Conservation (phyloP, 1,140 invertebrate species). For the Adoxophyes honmai region DNA sequence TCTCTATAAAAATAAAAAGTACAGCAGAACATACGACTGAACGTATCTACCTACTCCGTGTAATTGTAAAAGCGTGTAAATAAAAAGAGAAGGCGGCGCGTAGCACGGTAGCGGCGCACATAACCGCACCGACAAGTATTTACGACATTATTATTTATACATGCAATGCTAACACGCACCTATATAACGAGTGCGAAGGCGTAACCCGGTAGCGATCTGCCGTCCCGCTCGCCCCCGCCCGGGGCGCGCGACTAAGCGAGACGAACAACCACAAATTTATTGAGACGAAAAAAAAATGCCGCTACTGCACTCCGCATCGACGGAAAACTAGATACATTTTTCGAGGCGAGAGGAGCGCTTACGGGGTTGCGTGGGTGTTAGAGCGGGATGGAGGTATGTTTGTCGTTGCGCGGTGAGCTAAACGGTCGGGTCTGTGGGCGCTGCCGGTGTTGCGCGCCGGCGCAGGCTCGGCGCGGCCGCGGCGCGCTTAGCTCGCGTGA, state of each 20-base stretch:
- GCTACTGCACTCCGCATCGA: slow-evolving; percentile 73
- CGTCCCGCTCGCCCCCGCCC: slow-evolving; percentile 66
- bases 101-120: slow-evolving; percentile 62
- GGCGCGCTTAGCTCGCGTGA: slow-evolving; percentile 66
- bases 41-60: not conserved
- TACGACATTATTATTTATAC: slow-evolving; percentile 73
- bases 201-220: slow-evolving; percentile 72
- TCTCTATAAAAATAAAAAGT: not conserved
- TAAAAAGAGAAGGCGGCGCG: slow-evolving; percentile 53
- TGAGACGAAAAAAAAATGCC: slow-evolving; percentile 70
- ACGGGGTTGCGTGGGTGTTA: slow-evolving; percentile 16
- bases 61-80: slow-evolving; percentile 36
- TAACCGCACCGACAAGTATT: slow-evolving; percentile 66
- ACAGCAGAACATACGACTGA: not conserved
- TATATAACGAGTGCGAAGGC: slow-evolving; percentile 73
- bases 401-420: slow-evolving; percentile 45
- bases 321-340: slow-evolving; percentile 76
- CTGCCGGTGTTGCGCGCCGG: slow-evolving; percentile 72
- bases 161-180: slow-evolving; percentile 70
- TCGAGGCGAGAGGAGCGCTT: slow-evolving; percentile 52
- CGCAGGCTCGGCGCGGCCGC: slow-evolving; percentile 60
- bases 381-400: slow-evolving; percentile 47
- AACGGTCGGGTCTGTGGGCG: slow-evolving; percentile 68
- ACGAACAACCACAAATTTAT: slow-evolving; percentile 75
- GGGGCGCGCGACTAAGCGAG: slow-evolving; percentile 67